Base-by-base conservation (phyloP, 2,797 vertebrate species). In the Numenius phaeopus region DNA sequence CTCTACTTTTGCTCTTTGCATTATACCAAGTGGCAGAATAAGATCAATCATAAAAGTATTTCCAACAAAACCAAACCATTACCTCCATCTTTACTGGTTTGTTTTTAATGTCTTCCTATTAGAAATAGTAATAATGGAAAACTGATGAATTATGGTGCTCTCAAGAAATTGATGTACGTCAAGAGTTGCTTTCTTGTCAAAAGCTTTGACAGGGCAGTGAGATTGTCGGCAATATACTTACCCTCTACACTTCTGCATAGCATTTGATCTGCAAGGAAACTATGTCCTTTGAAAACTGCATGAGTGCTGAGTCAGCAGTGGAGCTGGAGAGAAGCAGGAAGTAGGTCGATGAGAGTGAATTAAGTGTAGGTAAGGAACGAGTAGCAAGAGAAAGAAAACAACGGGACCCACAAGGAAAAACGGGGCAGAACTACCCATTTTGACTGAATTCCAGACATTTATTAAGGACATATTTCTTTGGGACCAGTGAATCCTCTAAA, bases 61-160 rank as follows among this genome's bases (percentile, higher is more conserved):
- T 67, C 14, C 10, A 71, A 39, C 9, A 83, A 86, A 78, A 29
- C 24, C 2, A 4, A 76, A 44, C 8, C 15, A 4, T 58, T 83
- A 16, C 7, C 9, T 52, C 30, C 12, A 9, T 61, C 5, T 54
- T 58, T 82, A 22, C 24, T 65, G 27, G 5, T 49, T 84, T 54
- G 2, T 8, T 66, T 87, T 78, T 29, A 44, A 32, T 65, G 7
- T 54, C 14, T 88, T 81, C 46, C 30, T 64, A 2, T 29, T 62
- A 76, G 65, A 75, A 86, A 47, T 44, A 59, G 24, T 37, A 34
- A n/a, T 39, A 55, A 55, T 6, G 7, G 8, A 47, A 84, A 72
- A 26, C 5, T 18, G 32, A 24, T 0, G 0, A 39, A 18, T 61
- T 80, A 14, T 9, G 4, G 0, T 21, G n/a, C 58, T 40, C 27